phyloP scores from a whole-genome alignment of 2,797 vertebrate genomes.

The Malurus splendens region DNA sequence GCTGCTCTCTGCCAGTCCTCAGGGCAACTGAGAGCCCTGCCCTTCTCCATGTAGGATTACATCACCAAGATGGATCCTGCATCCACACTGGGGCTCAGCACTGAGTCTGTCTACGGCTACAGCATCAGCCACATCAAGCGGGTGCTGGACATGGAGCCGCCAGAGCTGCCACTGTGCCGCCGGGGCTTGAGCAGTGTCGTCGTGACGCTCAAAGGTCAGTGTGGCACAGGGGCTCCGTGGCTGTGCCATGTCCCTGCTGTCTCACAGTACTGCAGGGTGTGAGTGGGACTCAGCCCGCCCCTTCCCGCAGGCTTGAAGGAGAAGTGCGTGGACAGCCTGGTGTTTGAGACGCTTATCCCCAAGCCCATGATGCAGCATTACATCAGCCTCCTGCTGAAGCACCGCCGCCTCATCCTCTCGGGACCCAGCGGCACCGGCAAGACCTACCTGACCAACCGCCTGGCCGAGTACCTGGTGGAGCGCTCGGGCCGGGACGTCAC shows the following conservation, averaged over 20 bases:
- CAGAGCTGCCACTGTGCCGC: constrained; percentile 77
- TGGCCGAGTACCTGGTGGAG: constrained; percentile 91
- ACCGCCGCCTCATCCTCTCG: constrained; percentile 89
- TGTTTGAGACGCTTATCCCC: constrained; percentile 93
- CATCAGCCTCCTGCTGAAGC: constrained; percentile 91
- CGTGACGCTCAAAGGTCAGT: constrained; percentile 87
- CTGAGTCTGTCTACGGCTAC: constrained; percentile 87
- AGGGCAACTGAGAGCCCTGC: background rate
- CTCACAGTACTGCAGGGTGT: accelerated
- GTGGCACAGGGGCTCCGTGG: accelerated
- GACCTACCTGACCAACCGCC: constrained; percentile 87
- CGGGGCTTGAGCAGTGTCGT: constrained; percentile 77
- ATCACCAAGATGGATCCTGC: constrained; percentile 89
- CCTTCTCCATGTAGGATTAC: constrained; percentile 78
- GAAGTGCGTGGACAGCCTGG: constrained; percentile 90
- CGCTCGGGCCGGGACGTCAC: constrained; percentile 79
- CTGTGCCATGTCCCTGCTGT: background rate
- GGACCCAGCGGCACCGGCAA: constrained; percentile 95
- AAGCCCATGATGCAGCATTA: constrained; percentile 98
- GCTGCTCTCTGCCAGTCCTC: background rate
- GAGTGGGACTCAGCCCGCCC: background rate
- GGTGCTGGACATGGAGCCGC: constrained; percentile 79
- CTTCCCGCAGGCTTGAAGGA: constrained; percentile 83
- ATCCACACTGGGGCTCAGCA: constrained; percentile 85
- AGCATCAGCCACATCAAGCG: constrained; percentile 83